Conservation (phyloP, 2,888 invertebrate genomes). For the Ophion slaviceki region DNA sequence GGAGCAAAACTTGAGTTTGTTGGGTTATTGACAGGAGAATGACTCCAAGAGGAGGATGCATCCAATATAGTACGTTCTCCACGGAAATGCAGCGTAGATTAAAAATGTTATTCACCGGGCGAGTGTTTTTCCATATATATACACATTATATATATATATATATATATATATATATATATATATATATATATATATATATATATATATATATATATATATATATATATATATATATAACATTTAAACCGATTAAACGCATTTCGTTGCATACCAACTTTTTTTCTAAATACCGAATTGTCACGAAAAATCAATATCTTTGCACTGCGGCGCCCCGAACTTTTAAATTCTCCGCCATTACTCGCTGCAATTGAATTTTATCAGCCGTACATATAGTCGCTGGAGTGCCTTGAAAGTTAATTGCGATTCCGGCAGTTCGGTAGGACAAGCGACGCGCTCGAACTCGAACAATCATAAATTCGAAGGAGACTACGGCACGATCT, state of each 20-base stretch:
- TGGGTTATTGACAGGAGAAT: background rate
- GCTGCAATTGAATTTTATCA: constrained; percentile 33
- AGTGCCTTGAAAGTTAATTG: constrained; percentile 31
- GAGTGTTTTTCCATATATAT: background rate
- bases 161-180: too few relatives aligned
- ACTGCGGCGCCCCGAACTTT: background rate
- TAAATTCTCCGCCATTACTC: background rate
- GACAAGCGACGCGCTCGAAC: background rate
- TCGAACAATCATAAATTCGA: constrained; percentile 15
- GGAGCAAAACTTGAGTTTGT: background rate
- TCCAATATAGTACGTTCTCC: background rate
- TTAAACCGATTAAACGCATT: too few relatives aligned
- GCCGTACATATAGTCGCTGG: background rate
- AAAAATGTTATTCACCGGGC: background rate
- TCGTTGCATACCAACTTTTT: background rate
- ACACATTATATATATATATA: too few relatives aligned
- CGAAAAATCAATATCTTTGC: background rate
- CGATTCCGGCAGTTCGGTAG: background rate
- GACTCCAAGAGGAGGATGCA: background rate
- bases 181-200: too few relatives aligned
- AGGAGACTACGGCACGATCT: background rate
- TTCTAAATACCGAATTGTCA: background rate
- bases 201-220: too few relatives aligned
- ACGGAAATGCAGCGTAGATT: background rate
- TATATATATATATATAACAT: too few relatives aligned